These are phyloP conservation scores for Tipula helvola DNA, from an alignment of 2,888 invertebrate genomes.

Conservation along the genomic window DNA sequence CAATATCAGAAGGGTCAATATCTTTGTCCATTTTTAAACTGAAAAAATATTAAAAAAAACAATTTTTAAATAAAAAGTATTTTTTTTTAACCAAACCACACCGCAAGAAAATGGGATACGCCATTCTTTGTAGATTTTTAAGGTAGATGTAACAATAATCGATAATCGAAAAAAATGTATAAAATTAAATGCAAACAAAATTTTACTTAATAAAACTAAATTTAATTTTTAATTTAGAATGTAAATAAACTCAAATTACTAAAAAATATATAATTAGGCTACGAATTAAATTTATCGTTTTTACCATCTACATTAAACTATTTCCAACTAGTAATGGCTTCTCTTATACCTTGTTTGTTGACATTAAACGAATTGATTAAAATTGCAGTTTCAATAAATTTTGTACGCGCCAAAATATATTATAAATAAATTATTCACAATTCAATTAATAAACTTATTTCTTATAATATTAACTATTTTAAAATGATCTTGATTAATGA, in stretches of 20 bases:
- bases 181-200: neutral
- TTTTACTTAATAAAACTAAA: neutral
- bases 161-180: neutral
- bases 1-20: conserved; percentile 46
- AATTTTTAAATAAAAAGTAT: neutral
- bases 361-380: conserved; percentile 9
- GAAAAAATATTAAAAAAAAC: neutral
- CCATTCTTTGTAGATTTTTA: neutral
- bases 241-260: neutral
- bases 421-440: neutral
- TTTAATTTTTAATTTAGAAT: neutral
- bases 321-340: conserved; percentile 4
- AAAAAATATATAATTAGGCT: neutral
- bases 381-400: neutral
- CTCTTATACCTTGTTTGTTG: conserved; percentile 8
- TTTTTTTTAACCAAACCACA: neutral
- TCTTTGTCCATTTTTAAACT: conserved; percentile 27
- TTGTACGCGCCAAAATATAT: conserved; percentile 8
- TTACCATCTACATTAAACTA: neutral
- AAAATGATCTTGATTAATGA: neutral
- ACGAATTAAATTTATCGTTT: neutral
- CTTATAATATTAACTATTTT: neutral
- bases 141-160: neutral
- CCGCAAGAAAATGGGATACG: neutral
- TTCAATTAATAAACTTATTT: neutral